Conservation (phyloP, 2,888 invertebrate genomes). For the Hymenopus coronatus region DNA sequence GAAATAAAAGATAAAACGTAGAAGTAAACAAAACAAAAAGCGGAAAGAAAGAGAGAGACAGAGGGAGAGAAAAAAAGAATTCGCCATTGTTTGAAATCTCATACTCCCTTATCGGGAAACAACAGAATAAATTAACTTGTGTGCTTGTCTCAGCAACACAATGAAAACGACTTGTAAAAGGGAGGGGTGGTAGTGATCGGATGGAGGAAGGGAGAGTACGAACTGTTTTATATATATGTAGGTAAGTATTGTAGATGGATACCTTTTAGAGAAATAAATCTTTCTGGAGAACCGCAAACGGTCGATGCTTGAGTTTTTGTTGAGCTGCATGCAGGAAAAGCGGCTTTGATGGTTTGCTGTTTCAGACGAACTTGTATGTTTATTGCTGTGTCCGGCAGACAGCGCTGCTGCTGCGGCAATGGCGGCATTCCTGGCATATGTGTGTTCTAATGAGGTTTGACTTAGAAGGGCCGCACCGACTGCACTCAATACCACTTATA, state of each 20-base stretch:
- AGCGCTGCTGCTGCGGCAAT: conserved; percentile 8
- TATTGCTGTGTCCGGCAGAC: conserved; percentile 17
- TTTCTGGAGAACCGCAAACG: conserved; percentile 1
- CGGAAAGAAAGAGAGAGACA: background rate
- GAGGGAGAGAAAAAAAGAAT: conserved; percentile 12
- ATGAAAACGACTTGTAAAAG: background rate
- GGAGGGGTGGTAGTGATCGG: background rate
- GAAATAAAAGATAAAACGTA: background rate
- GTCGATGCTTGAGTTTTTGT: background rate
- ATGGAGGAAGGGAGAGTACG: background rate
- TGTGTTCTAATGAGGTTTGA: conserved; percentile 9
- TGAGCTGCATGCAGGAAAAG: background rate
- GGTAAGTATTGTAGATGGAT: conserved; percentile 9
- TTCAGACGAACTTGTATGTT: conserved; percentile 12
- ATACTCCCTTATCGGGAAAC: conserved; percentile 28
- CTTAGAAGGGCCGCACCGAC: background rate
- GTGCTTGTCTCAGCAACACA: background rate
- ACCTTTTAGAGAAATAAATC: conserved; percentile 19
- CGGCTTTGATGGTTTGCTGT: background rate
- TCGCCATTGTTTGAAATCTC: conserved; percentile 27
- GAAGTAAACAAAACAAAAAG: background rate
- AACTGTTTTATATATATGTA: conserved; percentile 7
- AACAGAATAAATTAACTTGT: conserved; percentile 26
- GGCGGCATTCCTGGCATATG: conserved; percentile 17
- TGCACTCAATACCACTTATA: background rate